Conservation (phyloP, 2,888 invertebrate species). For the Amphipoea oculea region DNA sequence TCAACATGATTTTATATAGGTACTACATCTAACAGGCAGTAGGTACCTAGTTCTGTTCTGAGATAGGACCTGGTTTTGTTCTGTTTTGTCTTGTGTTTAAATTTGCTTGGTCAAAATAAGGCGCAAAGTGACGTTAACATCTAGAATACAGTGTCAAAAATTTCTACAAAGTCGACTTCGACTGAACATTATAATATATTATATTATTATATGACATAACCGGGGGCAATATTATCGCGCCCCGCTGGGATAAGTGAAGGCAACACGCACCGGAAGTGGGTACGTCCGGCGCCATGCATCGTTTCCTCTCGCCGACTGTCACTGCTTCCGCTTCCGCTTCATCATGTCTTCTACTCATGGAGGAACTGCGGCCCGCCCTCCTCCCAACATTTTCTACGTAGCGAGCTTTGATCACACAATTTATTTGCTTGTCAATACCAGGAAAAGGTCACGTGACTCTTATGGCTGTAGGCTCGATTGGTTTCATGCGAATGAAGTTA, state of each 20-base stretch:
- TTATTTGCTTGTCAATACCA: slow-evolving; percentile 89
- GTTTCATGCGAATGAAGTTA: slow-evolving; percentile 76
- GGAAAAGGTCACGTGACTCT: slow-evolving; percentile 87
- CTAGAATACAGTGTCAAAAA: neutral
- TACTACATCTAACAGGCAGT: neutral
- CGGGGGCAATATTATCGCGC: slow-evolving; percentile 77
- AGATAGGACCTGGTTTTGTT: neutral
- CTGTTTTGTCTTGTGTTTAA: neutral
- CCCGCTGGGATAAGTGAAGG: slow-evolving; percentile 89
- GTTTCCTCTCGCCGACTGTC: slow-evolving; percentile 85
- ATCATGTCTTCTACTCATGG: slow-evolving; percentile 80
- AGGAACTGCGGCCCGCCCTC: slow-evolving; percentile 76
- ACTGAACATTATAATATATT: slow-evolving; percentile 24
- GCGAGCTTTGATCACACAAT: slow-evolving; percentile 86
- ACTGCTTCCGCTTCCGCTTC: slow-evolving; percentile 86
- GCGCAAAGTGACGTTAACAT: neutral
- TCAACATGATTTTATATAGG: neutral
- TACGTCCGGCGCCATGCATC: slow-evolving; percentile 86
- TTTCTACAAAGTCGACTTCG: neutral
- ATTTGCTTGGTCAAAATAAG: neutral
- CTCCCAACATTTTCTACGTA: slow-evolving; percentile 79
- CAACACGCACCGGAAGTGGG: slow-evolving; percentile 85
- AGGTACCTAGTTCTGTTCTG: neutral
- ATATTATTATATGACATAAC: slow-evolving; percentile 70
- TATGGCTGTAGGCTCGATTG: slow-evolving; percentile 69